These are phyloP conservation scores for Menidia menidia DNA, from an alignment of 2,797 vertebrate species.

Conservation along the genomic window DNA sequence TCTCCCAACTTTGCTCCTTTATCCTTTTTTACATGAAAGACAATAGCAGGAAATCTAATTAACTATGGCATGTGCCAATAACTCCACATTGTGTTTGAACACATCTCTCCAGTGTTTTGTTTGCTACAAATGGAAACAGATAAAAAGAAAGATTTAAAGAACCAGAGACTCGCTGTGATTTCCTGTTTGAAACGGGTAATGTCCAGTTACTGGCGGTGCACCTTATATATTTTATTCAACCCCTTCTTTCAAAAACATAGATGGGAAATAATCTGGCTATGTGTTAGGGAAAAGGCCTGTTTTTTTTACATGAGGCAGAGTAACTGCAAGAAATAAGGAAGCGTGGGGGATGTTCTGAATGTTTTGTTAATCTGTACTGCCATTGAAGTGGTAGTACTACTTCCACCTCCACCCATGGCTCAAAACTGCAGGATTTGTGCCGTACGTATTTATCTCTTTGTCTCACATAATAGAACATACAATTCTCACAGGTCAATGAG, in stretches of 20 bases:
- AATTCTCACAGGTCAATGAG: conserved; percentile 38
- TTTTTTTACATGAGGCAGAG: neutral
- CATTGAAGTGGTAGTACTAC: conserved; percentile 46
- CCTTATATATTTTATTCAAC: neutral
- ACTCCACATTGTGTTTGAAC: conserved; percentile 5
- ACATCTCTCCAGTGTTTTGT: conserved; percentile 6
- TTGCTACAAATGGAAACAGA: conserved; percentile 24
- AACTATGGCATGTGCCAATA: conserved; percentile 28
- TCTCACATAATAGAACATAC: conserved; percentile 48
- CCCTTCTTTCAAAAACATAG: conserved; percentile 1
- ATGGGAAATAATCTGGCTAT: conserved; percentile 15
- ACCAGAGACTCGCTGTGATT: neutral
- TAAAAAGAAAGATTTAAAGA: conserved; percentile 29
- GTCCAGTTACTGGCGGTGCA: no score
- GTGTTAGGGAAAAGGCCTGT: conserved; percentile 7
- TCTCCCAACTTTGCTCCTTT: conserved; percentile 5
- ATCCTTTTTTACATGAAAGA: conserved; percentile 22
- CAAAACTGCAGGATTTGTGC: conserved; percentile 32
- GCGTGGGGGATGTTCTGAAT: no score
- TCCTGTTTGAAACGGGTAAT: conserved; percentile 18
- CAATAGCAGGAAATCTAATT: conserved; percentile 59
- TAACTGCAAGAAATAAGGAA: no score
- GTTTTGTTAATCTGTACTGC: conserved; percentile 46
- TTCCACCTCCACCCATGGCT: accelerated
- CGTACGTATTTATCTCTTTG: conserved; percentile 42